Base-by-base conservation (phyloP, 2,888 invertebrate species). In the Zaprionus bogoriensis region DNA sequence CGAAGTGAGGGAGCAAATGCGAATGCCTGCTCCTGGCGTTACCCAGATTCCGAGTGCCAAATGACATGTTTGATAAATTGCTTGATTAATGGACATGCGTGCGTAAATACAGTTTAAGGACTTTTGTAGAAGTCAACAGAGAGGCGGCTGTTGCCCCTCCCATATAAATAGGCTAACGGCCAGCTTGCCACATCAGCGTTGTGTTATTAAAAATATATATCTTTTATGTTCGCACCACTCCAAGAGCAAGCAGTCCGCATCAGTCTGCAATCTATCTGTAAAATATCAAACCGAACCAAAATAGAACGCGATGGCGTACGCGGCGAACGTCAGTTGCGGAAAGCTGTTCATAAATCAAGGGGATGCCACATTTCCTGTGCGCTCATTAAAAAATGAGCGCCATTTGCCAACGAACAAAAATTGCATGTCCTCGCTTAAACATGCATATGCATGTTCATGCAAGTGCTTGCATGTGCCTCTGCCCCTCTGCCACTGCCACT, bases 61-160 rank as follows among this genome's bases (percentile, higher is more conserved):
- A 65, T 85, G 82, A 78, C 82, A 85, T 80, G 76, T 78, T 76
- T 85, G 83, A 85, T 85, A 85, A 82, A 83, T 85, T 80, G 72
- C 80, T 78, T 85, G 86, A 85, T 83, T 85, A 83, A 83, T 85
- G 78, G 77, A 75, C 54, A 67, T 67, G 77, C 66, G 77, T 71
- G 76, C 65, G 71, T 76, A 83, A 85, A 80, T 74, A 85, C 74
- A 58, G 52, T 80, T 82, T 68, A 77, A 85, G 82, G 73, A 77
- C 79, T 66, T n/a, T 52, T 20, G 66, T 48, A 69, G 52, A 42
- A 60, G 17, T 36, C 32, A 57, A 61, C n/a, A n/a, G n/a, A n/a
- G n/a, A n/a, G n/a, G n/a, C n/a, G n/a, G n/a, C 58, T 74, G 67
- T 63, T 73, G 7, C 12, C 41, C n/a, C 32, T 41, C 22, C 7